These are phyloP conservation scores for Drosophila virilis DNA, from an alignment of 1,140 invertebrate genomes.

Conservation along the genomic window DNA sequence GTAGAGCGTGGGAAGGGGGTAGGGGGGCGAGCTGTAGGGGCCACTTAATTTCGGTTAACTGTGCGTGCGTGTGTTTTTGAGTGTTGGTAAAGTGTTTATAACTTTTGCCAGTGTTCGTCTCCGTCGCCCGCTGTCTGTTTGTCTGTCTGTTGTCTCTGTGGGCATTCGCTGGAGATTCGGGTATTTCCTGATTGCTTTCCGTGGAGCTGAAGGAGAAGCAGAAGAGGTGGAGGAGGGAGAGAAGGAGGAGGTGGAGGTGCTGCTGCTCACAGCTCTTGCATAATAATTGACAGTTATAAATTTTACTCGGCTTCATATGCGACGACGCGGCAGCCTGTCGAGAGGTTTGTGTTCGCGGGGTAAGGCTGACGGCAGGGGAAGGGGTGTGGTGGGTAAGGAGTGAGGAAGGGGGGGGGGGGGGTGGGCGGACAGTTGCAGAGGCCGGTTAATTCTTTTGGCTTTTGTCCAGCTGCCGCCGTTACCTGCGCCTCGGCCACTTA, in stretches of 20 bases:
- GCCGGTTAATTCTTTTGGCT: slow-evolving; percentile 66
- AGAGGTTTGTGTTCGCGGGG: too few relatives aligned
- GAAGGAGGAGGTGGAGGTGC: not conserved
- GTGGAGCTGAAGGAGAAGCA: not conserved
- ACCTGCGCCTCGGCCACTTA: slow-evolving; percentile 26
- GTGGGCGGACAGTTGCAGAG: not conserved
- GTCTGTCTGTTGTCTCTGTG: not conserved
- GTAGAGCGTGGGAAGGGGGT: not conserved
- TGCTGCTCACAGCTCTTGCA: slow-evolving; percentile 77
- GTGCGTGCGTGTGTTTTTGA: slow-evolving; percentile 21
- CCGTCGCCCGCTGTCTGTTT: not conserved
- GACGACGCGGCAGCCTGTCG: not conserved
- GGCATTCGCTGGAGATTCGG: slow-evolving; percentile 39
- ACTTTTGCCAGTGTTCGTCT: slow-evolving; percentile 15
- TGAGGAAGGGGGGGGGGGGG: not conserved
- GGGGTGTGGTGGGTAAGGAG: not conserved
- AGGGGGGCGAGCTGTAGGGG: not conserved
- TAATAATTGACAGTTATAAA: slow-evolving; percentile 84
- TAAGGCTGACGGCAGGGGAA: not conserved
- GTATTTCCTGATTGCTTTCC: slow-evolving; percentile 75
- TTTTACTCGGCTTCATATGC: slow-evolving; percentile 65
- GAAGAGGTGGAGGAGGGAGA: not conserved
- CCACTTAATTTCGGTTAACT: slow-evolving; percentile 27
- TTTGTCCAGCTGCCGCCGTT: slow-evolving; percentile 34
- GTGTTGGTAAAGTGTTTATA: slow-evolving; percentile 39